Evolutionary conservation across 2,888 invertebrate species (phyloP).

Genomic region (Mamestra brassicae): DNA sequence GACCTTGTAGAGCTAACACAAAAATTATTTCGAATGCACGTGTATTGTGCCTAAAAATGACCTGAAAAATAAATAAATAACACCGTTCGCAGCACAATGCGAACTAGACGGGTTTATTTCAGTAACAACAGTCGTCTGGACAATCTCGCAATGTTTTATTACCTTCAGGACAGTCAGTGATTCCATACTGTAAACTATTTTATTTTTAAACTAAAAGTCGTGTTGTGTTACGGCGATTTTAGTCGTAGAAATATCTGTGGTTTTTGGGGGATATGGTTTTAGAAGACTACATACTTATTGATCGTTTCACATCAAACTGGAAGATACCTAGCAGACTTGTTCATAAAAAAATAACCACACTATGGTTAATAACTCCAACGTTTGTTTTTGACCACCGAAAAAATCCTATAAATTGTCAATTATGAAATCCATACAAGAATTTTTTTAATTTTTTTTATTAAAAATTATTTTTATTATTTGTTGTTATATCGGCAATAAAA

Average conservation of each 20-base stretch:
- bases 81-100: conserved; percentile 53
- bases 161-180: conserved; percentile 61
- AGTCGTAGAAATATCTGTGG: conserved; percentile 5
- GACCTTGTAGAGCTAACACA: not conserved
- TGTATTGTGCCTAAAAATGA: conserved; percentile 18
- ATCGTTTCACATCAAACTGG: too few species aligned
- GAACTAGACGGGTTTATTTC: conserved; percentile 60
- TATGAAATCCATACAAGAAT: too few species aligned
- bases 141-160: conserved; percentile 66
- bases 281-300: too few species aligned
- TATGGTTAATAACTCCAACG: too few species aligned
- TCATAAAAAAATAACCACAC: too few species aligned
- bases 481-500: too few species aligned
- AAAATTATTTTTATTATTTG: too few species aligned
- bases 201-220: conserved; percentile 63
- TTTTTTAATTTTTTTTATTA: too few species aligned
- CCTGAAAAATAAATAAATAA: conserved; percentile 41
- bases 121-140: conserved; percentile 67
- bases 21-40: not conserved
- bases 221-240: conserved; percentile 43
- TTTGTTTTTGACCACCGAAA: too few species aligned
- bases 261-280: not conserved
- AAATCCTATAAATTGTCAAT: too few species aligned
- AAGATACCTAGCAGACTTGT: too few species aligned
- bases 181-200: conserved; percentile 59